phyloP scores from a whole-genome alignment of 2,113 vertebrate species.

The Mus musculus region GRCm39 chr9:14390501-14391000 shows the following conservation, averaged over 20 bases:
- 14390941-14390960: slow-evolving; percentile 46
- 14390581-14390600: not conserved
- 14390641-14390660: not conserved
- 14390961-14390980: not conserved
- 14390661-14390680: slow-evolving; percentile 38
- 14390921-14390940: slow-evolving; percentile 70
- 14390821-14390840: not conserved
- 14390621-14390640: not conserved
- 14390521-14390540: not conserved
- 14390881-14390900: slow-evolving; percentile 58
- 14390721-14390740: not conserved
- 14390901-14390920: slow-evolving; percentile 56
- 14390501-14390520: not conserved
- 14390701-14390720: not conserved
- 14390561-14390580: not conserved
- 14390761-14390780: not conserved
- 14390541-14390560: not conserved
- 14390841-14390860: slow-evolving; percentile 20
- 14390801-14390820: not conserved
- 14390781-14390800: not conserved
- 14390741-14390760: not conserved
- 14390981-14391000: slow-evolving; percentile 24
- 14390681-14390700: not conserved
- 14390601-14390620: not conserved
- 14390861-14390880: slow-evolving; percentile 35